A percentile compares a stretch with the other conserved stretches of the same genome.
These are phyloP conservation scores for Dendroctonus ponderosae DNA, from an alignment of 1,140 invertebrate genomes.

Conservation along the genomic window DNA sequence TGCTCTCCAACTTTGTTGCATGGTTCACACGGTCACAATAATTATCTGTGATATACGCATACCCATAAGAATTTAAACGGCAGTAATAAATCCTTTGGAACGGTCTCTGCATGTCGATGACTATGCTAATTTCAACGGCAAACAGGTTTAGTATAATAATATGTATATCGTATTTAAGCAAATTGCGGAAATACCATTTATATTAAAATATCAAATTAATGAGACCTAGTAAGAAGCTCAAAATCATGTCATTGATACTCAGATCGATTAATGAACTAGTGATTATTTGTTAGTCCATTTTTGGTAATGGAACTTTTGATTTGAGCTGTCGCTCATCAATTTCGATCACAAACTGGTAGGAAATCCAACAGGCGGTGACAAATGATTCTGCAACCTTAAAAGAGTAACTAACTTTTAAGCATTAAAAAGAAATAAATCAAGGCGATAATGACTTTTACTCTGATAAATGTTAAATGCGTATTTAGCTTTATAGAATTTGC, in stretches of 20 bases:
- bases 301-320: slow-evolving; percentile 16
- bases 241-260: slow-evolving; percentile 2
- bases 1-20: slow-evolving; percentile 33
- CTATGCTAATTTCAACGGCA: slow-evolving; percentile 1
- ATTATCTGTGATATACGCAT: slow-evolving; percentile 34
- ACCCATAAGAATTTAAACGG: slow-evolving; percentile 35
- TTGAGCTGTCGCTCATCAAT: slow-evolving; percentile 24
- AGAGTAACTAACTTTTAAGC: slow-evolving; percentile 21
- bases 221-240: not conserved
- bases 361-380: slow-evolving; percentile 28
- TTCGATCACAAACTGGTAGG: slow-evolving; percentile 21
- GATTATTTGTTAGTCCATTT: slow-evolving; percentile 6
- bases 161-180: not conserved
- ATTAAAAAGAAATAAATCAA: slow-evolving; percentile 30
- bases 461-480: slow-evolving; percentile 20
- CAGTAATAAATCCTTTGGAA: slow-evolving; percentile 22
- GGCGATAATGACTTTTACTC: slow-evolving; percentile 5
- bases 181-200: not conserved
- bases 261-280: slow-evolving; percentile 11
- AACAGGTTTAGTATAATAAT: slow-evolving; percentile 1
- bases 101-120: slow-evolving; percentile 12
- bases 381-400: slow-evolving; percentile 23
- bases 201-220: not conserved
- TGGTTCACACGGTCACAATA: slow-evolving; percentile 33
- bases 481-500: slow-evolving; percentile 4